phyloP scores from a whole-genome alignment of 2,113 vertebrate species.

The Megaceryle torquata region DNA sequence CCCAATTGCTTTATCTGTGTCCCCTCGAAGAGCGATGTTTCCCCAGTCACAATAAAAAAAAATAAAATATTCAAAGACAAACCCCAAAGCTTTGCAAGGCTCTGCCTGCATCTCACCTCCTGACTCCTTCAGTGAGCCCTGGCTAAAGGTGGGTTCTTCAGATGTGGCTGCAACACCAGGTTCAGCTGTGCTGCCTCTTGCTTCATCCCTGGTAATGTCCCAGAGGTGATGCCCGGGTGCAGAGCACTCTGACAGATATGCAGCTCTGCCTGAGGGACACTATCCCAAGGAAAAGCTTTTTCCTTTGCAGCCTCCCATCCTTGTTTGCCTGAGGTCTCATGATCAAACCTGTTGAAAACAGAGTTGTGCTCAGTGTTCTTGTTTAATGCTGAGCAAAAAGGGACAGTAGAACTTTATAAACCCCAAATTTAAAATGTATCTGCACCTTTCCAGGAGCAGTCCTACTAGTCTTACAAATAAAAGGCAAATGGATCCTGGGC shows the following conservation, averaged over 20 bases:
- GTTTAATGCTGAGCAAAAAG: neutral
- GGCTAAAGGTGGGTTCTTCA: neutral
- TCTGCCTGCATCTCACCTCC: neutral
- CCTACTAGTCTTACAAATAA: neutral
- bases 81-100: neutral
- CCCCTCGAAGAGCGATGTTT: neutral
- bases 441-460: neutral
- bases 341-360: neutral
- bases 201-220: neutral
- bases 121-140: neutral
- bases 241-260: neutral
- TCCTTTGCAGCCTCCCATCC: neutral
- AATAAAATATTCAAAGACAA: neutral
- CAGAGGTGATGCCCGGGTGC: neutral
- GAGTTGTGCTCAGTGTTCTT: neutral
- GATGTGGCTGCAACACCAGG: rapidly evolving
- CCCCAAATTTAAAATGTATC: neutral
- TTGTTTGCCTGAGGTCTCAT: neutral
- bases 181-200: neutral
- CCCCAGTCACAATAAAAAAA: neutral
- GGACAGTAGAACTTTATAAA: neutral
- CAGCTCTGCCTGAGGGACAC: neutral
- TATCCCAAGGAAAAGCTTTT: neutral
- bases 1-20: neutral
- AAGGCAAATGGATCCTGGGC: neutral